Evolutionary conservation across 2,113 vertebrate species (phyloP).

Genomic region (Alouatta palliata): DNA sequence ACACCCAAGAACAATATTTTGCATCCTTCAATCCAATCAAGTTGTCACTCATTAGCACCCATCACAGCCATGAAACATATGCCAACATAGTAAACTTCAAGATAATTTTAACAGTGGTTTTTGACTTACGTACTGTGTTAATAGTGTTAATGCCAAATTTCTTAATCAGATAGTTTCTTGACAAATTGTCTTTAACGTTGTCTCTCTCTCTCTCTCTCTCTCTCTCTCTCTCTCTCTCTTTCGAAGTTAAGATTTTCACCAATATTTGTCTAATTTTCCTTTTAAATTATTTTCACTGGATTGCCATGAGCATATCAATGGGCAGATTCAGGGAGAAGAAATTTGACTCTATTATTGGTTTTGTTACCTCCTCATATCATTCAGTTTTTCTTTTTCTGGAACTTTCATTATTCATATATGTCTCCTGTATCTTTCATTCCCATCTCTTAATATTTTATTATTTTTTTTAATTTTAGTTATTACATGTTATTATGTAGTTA

Average conservation of each 20-base stretch:
- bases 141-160: not conserved
- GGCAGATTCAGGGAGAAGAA: not conserved
- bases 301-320: not conserved
- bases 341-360: not conserved
- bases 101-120: not conserved
- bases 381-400: not conserved
- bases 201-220: not conserved
- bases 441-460: not conserved
- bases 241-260: not conserved
- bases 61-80: not conserved
- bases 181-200: not conserved
- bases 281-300: not conserved
- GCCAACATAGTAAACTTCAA: not conserved
- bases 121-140: not conserved
- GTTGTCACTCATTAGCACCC: too few species aligned
- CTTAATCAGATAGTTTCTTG: not conserved
- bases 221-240: not conserved
- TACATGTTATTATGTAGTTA: too few species aligned
- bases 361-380: not conserved
- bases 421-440: not conserved
- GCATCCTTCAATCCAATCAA: too few species aligned
- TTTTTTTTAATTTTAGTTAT: not conserved
- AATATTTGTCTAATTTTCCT: not conserved
- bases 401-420: not conserved
- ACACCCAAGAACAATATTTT: too few species aligned